Conservation (phyloP, 2,113 vertebrate species). For the Vicugna pacos region DNA sequence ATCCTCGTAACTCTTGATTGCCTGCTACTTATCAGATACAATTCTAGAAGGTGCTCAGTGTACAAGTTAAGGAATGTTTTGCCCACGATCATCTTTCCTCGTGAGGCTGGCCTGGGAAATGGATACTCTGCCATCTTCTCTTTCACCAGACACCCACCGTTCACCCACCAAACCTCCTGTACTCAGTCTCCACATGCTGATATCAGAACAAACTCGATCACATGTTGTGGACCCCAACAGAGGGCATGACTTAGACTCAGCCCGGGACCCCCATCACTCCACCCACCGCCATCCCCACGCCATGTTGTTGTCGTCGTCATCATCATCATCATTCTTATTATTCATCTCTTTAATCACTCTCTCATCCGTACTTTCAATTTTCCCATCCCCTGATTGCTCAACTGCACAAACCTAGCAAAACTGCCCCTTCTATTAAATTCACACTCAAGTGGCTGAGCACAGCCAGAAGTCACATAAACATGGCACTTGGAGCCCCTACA, state of each 20-base stretch:
- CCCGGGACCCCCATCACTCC: neutral
- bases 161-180: rapidly evolving
- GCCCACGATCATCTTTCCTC: neutral
- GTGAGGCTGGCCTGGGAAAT: neutral
- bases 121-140: neutral
- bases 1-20: rapidly evolving
- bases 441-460: neutral
- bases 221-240: neutral
- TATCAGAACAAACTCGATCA: neutral
- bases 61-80: neutral
- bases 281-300: rapidly evolving
- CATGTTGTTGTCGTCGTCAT: neutral
- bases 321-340: neutral
- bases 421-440: neutral
- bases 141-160: neutral
- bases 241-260: neutral
- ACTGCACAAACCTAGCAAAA: neutral
- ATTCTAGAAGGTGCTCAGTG: neutral
- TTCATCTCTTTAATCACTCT: neutral
- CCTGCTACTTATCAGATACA: neutral
- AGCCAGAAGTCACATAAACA: neutral
- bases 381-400: neutral
- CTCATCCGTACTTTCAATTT: neutral
- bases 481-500: neutral
- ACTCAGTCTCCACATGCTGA: neutral